phyloP scores from a whole-genome alignment of 2,888 invertebrate species.

The Cheilosia urbana region DNA sequence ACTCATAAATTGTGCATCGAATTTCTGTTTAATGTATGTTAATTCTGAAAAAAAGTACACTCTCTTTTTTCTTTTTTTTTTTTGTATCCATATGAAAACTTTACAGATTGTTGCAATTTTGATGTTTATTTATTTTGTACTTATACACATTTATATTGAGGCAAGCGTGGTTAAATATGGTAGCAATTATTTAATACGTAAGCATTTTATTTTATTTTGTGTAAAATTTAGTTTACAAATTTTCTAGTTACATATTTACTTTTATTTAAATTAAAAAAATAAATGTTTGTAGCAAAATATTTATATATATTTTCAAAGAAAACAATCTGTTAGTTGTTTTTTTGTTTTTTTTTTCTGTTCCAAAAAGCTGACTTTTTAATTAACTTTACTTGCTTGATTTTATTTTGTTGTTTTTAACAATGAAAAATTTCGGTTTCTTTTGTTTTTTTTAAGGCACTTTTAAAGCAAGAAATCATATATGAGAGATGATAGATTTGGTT shows the following conservation, averaged over 20 bases:
- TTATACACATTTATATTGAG: conserved; percentile 73
- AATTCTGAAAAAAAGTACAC: not conserved
- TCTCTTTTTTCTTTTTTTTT: not conserved
- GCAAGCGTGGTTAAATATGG: conserved; percentile 72
- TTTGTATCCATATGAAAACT: conserved; percentile 12
- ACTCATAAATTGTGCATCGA: conserved; percentile 40
- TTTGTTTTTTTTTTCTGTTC: conserved; percentile 4
- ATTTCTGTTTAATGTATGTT: not conserved
- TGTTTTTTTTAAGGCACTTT: conserved; percentile 70
- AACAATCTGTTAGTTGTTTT: conserved; percentile 1
- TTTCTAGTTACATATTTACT: conserved; percentile 6
- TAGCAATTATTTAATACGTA: conserved; percentile 28
- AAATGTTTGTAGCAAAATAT: conserved; percentile 70
- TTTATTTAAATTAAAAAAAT: conserved; percentile 41
- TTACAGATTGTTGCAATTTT: conserved; percentile 4
- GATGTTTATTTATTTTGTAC: conserved; percentile 56
- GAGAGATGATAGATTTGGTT: conserved; percentile 2
- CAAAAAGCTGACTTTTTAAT: conserved; percentile 42
- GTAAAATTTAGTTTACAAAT: conserved; percentile 35
- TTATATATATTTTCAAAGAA: conserved; percentile 38
- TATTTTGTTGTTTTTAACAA: conserved; percentile 20
- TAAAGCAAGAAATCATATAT: conserved; percentile 63
- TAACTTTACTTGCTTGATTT: not conserved
- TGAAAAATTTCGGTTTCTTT: conserved; percentile 11
- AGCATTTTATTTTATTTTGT: conserved; percentile 19